Base-by-base conservation (phyloP, 2,888 invertebrate species). In the Drosophila macrothrix region DNA sequence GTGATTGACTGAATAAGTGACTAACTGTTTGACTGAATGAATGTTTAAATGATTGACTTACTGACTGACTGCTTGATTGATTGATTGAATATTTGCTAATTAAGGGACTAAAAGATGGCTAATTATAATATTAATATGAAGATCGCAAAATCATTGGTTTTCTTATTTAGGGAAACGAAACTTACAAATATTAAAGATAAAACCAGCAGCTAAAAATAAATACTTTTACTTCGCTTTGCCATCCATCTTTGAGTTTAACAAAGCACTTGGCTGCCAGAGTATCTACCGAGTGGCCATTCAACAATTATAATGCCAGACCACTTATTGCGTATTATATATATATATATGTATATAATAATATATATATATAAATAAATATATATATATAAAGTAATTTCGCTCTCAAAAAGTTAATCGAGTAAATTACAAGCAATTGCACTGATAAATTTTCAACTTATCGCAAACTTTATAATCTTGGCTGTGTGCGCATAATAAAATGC, bases 371-470 rank as follows among this genome's bases (percentile, higher is more conserved):
- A 4, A 22, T 14, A 22, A 14, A 22, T 22, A 22, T 22, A n/a
- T n/a, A n/a, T 22, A 22, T 46, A 19, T 35, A 28, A 31, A 52
- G 39, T 52, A 59, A 69, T 76, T 56, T 46, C n/a, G 49, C 46
- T 75, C 73, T 60, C 64, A 31, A 43, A 50, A 43, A 63, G 43
- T 43, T 77, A 71, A 50, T 75, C 55, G 67, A 70, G 54, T 70
- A 53, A 67, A 60, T 73, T 68, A 52, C 68, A 61, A 58, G 58
- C 68, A 59, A 69, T 69, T 49, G 70, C 63, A 76, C 39, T 63
- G 33, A 68, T 68, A 60, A 78, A 70, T 62, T 63, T 63, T 59
- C 31, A 70, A 67, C 67, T 80, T 64, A 77, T 77, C 64, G 67
- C 77, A 50, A 61, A 64, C 67, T 71, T 71, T 71, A 67, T 77